Base-by-base conservation (phyloP, 2,888 invertebrate genomes). In the Clepsis dumicolana region DNA sequence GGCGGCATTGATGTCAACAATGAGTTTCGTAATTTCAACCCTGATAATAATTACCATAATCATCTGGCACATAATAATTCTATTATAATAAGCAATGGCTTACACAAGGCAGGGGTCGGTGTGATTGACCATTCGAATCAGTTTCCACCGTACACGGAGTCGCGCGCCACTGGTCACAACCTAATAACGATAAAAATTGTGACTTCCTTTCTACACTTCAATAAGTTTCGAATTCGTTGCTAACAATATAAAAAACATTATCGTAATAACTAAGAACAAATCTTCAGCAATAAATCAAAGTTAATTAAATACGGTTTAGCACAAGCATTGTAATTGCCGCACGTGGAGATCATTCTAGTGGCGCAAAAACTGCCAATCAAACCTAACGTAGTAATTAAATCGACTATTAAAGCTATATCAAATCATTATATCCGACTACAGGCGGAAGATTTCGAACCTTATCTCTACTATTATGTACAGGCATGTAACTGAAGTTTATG, bases 181-280 rank as follows among this genome's bases (percentile, higher is more conserved):
- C 77, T 81, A 83, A 84, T 82, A 82, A 81, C 77, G 78, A 81
- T 79, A 79, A 80, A 81, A 83, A 81, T 85, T 84, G 83, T 81
- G 85, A 86, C 87, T 85, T 86, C 87, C 87, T 82, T 76, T 79
- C 73, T 74, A 81, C 82, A 82, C 78, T 82, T 73, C 79, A 83
- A 73, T 83, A 80, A 68, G 65, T 74, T 77, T 76, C 72, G 73
- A 67, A 67, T 71, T 66, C 61, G 65, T 64, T 68, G 63, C 65
- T 72, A 16, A 56, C 18, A 32, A 56, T 18, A 25, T 18, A 56
- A 21, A 48, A 48, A 48, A 48, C 48, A 48, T 3, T 48, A 48
- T 48, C 41, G 16, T 16, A 4, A 21, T 48, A 21, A 16, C 10
- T 21, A 21, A 21, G 44, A 0, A 8, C 44, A 21, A 48, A 18